Evolutionary conservation across 1,140 invertebrate genomes (phyloP).

Genomic region (Drosophila sp.): DNA sequence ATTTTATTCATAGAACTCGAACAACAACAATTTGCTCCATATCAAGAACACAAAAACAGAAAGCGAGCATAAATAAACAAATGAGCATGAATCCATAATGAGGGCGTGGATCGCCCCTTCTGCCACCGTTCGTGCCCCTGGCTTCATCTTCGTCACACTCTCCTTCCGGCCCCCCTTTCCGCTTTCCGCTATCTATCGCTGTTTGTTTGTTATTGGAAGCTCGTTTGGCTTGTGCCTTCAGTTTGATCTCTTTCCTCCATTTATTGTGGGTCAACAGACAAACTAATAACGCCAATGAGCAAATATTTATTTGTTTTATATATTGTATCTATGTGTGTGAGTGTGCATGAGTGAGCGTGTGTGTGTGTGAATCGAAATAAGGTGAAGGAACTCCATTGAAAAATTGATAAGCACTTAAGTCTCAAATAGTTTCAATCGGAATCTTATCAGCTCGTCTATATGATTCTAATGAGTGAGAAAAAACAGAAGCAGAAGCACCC

Average conservation of each 20-base stretch:
- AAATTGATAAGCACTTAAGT: conserved; percentile 11
- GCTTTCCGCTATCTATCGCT: conserved; percentile 12
- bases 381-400: conserved; percentile 6
- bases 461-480: conserved; percentile 6
- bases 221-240: conserved; percentile 44
- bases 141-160: not conserved
- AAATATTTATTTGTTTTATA: conserved; percentile 52
- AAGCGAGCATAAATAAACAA: conserved; percentile 4
- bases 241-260: conserved; percentile 34
- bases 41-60: not conserved
- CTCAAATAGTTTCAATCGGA: conserved; percentile 6
- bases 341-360: conserved; percentile 38
- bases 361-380: conserved; percentile 16
- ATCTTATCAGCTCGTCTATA: not conserved
- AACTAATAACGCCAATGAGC: conserved; percentile 43
- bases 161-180: not conserved
- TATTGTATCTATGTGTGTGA: not conserved
- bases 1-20: conserved; percentile 9
- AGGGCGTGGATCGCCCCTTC: not conserved
- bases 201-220: conserved; percentile 57
- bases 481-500: not conserved
- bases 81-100: conserved; percentile 5
- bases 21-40: not conserved
- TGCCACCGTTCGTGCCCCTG: not conserved
- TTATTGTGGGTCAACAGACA: conserved; percentile 60